Evolutionary conservation across 2,888 invertebrate species (phyloP).

Genomic region (Pristionchus fissidentatus): DNA sequence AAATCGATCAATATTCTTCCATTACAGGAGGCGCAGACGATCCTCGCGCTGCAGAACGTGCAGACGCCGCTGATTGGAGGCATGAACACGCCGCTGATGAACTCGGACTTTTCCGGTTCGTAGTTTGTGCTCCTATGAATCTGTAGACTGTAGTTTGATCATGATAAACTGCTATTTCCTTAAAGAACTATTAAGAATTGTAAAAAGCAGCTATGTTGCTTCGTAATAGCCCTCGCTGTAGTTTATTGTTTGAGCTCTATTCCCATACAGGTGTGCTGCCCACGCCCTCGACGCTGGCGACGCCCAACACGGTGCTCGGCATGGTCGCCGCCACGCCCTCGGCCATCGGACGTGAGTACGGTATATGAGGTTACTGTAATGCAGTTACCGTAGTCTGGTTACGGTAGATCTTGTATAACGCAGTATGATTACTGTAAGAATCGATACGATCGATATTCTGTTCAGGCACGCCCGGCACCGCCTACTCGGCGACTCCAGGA

Average conservation of each 20-base stretch:
- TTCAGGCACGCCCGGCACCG: conserved; percentile 39
- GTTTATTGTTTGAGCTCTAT: background rate
- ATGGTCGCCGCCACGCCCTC: conserved; percentile 75
- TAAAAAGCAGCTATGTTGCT: background rate
- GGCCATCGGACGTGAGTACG: conserved; percentile 54
- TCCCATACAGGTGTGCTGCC: conserved; percentile 58
- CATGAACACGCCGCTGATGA: conserved; percentile 90
- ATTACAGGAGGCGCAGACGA: conserved; percentile 95
- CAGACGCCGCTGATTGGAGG: conserved; percentile 97
- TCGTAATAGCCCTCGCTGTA: background rate
- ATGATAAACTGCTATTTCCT: background rate
- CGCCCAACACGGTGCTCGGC: conserved; percentile 91
- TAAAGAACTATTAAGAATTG: no score
- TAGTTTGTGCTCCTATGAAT: no score
- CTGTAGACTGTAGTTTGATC: background rate
- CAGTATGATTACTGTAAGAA: no score
- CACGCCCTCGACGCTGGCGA: conserved; percentile 76
- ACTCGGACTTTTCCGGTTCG: conserved; percentile 84
- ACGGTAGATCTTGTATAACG: background rate
- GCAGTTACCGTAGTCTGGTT: background rate
- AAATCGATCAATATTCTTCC: conserved; percentile 71
- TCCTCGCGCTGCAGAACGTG: conserved; percentile 96
- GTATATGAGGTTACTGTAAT: no score
- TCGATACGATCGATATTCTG: background rate
- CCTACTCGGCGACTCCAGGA: conserved; percentile 29